Conservation (phyloP, 2,797 vertebrate species). For the Octomys mimax region DNA sequence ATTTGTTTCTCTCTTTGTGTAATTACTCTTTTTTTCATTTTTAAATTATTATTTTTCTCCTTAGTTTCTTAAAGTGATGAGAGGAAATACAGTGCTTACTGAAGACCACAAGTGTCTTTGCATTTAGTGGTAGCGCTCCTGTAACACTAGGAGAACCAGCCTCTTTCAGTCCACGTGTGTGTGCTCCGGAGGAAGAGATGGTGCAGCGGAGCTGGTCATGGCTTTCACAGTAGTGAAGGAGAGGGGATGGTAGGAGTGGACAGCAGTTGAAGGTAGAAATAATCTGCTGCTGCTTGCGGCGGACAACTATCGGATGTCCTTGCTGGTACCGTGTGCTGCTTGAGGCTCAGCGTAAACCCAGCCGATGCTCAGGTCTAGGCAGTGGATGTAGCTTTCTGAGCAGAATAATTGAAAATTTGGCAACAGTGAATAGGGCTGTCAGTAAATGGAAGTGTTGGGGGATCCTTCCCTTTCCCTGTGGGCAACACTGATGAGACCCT, state of each 20-base stretch:
- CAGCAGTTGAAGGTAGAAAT: not conserved
- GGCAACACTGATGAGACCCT: not conserved
- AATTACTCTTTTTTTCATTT: not conserved
- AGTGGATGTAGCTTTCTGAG: not conserved
- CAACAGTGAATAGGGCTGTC: constrained; percentile 33
- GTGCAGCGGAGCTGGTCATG: not conserved
- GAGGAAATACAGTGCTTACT: not conserved
- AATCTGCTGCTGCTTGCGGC: not conserved
- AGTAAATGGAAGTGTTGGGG: constrained; percentile 12
- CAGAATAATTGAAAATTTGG: constrained; percentile 18
- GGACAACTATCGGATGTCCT: not conserved
- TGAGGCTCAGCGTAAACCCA: not conserved
- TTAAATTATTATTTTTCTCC: not conserved
- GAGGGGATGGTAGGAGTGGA: not conserved
- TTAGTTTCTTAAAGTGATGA: constrained; percentile 9
- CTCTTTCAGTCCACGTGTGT: not conserved
- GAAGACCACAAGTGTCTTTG: not conserved
- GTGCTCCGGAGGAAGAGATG: not conserved
- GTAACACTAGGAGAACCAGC: not conserved
- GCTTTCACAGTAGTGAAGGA: not conserved
- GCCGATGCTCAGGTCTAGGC: not conserved
- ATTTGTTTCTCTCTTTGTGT: not conserved
- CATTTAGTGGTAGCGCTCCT: not conserved
- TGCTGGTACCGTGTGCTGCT: not conserved
- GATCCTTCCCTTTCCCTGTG: not conserved